A percentile compares a stretch with the other conserved stretches of the same genome.
Evolutionary conservation across 2,113 vertebrate genomes (phyloP).

Genomic region (Sialia sialis): DNA sequence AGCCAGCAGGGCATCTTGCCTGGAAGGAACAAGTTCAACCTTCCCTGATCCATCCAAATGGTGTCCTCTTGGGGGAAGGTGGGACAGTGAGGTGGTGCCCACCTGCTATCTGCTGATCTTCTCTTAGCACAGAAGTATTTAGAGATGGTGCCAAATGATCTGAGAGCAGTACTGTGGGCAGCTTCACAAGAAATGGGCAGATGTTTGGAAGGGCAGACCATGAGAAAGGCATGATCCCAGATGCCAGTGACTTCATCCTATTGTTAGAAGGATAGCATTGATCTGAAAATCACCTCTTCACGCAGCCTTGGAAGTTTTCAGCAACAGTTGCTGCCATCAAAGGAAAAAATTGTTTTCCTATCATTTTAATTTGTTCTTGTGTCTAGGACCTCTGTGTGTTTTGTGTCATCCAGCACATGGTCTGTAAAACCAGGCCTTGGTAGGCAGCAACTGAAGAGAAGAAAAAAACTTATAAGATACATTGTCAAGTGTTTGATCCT

Average conservation of each 20-base stretch:
- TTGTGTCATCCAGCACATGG: background rate
- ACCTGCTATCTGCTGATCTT: background rate
- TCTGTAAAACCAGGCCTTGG: background rate
- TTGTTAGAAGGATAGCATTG: background rate
- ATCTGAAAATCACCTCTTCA: background rate
- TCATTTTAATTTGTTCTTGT: background rate
- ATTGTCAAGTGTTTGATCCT: background rate
- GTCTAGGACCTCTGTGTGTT: background rate
- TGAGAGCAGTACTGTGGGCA: background rate
- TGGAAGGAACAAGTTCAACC: accelerated
- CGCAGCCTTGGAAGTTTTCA: background rate
- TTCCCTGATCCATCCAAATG: background rate
- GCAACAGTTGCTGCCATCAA: background rate
- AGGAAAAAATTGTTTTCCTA: background rate
- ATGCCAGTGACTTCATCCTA: background rate
- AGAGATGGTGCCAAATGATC: background rate
- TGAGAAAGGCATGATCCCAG: background rate
- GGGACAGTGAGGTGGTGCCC: background rate
- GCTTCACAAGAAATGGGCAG: background rate
- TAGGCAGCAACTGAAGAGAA: background rate
- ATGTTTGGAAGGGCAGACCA: background rate
- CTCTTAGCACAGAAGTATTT: background rate
- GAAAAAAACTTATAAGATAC: background rate
- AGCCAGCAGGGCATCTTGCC: background rate
- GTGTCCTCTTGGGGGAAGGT: background rate